Evolutionary conservation across 2,113 vertebrate genomes (phyloP).

Genomic region (Azemiops feae): DNA sequence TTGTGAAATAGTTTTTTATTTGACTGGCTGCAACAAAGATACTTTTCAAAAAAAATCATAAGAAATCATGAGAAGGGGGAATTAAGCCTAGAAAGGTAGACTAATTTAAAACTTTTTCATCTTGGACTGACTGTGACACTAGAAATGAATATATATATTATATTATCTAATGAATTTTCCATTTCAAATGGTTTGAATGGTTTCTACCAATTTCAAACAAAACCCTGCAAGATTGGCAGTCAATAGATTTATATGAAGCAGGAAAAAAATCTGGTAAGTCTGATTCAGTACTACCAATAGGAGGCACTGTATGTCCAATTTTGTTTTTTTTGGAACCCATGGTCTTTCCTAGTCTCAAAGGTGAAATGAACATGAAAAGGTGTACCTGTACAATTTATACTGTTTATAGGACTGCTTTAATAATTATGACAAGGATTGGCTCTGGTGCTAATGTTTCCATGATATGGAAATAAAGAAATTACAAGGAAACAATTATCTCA

Average conservation of each 20-base stretch:
- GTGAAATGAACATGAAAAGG: neutral
- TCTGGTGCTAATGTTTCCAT: neutral
- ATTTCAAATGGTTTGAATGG: neutral
- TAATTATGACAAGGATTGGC: neutral
- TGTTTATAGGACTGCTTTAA: neutral
- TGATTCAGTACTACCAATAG: neutral
- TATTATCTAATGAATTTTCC: neutral
- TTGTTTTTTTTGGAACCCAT: neutral
- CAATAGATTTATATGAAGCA: neutral
- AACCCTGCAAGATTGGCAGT: neutral
- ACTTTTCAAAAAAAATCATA: neutral
- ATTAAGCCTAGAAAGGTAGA: neutral
- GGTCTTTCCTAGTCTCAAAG: neutral
- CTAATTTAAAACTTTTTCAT: neutral
- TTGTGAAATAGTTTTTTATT: neutral
- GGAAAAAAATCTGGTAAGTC: neutral
- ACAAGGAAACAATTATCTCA: neutral
- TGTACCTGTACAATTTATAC: neutral
- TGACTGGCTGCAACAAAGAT: neutral
- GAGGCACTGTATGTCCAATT: neutral
- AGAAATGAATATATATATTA: neutral
- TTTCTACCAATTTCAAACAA: neutral
- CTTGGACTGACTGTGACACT: neutral
- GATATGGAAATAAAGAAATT: neutral
- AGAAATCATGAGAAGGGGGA: neutral